Evolutionary conservation across 2,888 invertebrate species (phyloP).

Genomic region (Diaphora mendica): DNA sequence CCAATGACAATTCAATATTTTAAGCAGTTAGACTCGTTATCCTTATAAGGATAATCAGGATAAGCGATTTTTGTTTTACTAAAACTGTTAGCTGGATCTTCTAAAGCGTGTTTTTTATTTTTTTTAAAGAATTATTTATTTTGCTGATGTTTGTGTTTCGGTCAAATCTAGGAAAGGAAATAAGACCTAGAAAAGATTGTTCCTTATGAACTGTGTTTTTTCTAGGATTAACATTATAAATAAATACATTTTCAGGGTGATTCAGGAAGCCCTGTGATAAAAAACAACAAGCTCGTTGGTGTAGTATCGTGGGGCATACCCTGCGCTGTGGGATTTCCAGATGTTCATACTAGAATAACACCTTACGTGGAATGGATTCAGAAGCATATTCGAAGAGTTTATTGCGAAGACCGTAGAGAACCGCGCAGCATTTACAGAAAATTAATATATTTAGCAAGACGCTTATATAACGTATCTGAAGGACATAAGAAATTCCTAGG

Average conservation of each 20-base stretch:
- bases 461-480: background rate
- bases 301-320: conserved; percentile 83
- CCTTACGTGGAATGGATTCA: conserved; percentile 72
- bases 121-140: too few relatives aligned
- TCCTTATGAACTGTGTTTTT: background rate
- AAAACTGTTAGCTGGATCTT: too few relatives aligned
- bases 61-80: too few relatives aligned
- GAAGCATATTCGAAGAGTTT: conserved; percentile 38
- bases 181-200: background rate
- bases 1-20: too few relatives aligned
- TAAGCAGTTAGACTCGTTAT: too few relatives aligned
- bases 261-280: conserved; percentile 78
- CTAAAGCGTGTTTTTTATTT: too few relatives aligned
- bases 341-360: conserved; percentile 78
- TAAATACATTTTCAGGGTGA: conserved; percentile 69
- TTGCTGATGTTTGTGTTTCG: background rate
- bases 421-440: background rate
- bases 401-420: conserved; percentile 21
- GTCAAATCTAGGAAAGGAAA: background rate
- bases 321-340: conserved; percentile 80
- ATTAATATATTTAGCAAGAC: conserved; percentile 8
- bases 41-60: too few relatives aligned
- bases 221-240: background rate
- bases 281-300: conserved; percentile 68
- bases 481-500: conserved; percentile 1